Conservation (phyloP, 2,797 vertebrate genomes). For the Chaenodraco wilsoni region DNA sequence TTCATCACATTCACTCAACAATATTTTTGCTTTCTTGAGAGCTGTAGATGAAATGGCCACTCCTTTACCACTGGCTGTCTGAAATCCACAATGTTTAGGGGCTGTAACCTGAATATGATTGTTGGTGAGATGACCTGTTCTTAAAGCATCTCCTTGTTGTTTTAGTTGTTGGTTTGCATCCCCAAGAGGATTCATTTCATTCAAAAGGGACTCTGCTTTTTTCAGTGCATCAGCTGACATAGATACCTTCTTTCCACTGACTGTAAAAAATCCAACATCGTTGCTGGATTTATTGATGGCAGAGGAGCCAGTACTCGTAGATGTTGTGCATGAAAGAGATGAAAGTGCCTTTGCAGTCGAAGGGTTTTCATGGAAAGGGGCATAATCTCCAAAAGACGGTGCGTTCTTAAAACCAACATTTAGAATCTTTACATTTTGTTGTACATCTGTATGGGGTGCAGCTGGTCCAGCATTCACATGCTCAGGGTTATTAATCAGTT, state of each 20-base stretch:
- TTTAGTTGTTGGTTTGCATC: constrained; percentile 20
- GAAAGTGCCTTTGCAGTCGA: constrained; percentile 76
- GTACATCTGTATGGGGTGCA: constrained; percentile 7
- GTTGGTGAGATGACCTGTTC: not conserved
- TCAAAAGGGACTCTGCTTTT: constrained; percentile 81
- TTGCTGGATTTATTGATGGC: constrained; percentile 10
- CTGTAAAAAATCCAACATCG: constrained; percentile 78
- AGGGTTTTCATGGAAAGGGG: constrained; percentile 70
- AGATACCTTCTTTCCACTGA: constrained; percentile 77
- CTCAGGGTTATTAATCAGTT: constrained; percentile 65
- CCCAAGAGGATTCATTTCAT: constrained; percentile 68
- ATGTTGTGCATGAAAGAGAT: constrained; percentile 39
- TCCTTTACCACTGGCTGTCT: constrained; percentile 83
- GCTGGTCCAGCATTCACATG: constrained; percentile 18
- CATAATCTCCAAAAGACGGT: constrained; percentile 73
- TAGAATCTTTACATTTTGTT: constrained; percentile 24
- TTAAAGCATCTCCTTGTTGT: constrained; percentile 46
- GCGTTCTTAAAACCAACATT: constrained; percentile 75
- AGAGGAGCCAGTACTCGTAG: constrained; percentile 44
- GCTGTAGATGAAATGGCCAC: constrained; percentile 83
- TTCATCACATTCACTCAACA: constrained; percentile 58
- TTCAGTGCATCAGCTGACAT: constrained; percentile 82
- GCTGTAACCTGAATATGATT: constrained; percentile 63
- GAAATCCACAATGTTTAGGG: constrained; percentile 64
- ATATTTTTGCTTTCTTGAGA: constrained; percentile 82